Percentiles rank a stretch among this genome's conserved stretches.
phyloP scores from a whole-genome alignment of 2,113 vertebrate species.

The Sphaerodactylus townsendi region DNA sequence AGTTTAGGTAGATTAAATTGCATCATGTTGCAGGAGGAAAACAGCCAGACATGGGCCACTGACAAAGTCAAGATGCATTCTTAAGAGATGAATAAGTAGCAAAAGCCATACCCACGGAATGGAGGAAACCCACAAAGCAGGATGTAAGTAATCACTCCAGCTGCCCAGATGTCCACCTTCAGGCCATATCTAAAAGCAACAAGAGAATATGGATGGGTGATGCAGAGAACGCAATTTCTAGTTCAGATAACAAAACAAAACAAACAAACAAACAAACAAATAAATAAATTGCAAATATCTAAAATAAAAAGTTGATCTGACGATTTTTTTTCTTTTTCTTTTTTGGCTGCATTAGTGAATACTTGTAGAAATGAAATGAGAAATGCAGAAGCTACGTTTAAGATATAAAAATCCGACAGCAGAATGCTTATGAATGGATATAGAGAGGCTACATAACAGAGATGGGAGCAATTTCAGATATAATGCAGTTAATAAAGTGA shows the following conservation, averaged over 20 bases:
- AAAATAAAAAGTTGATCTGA: slow-evolving; percentile 6
- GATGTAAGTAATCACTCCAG: slow-evolving; percentile 96
- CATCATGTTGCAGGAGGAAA: not conserved
- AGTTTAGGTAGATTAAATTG: slow-evolving; percentile 26
- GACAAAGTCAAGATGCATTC: slow-evolving; percentile 28
- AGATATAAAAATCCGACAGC: not conserved
- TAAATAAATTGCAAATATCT: slow-evolving; percentile 4
- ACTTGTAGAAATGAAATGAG: not conserved
- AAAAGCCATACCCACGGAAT: slow-evolving; percentile 87
- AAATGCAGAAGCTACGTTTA: not conserved
- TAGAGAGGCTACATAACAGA: not conserved
- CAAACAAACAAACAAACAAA: slow-evolving; percentile 5
- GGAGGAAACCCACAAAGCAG: slow-evolving; percentile 97
- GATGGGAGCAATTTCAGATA: not conserved
- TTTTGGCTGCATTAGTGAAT: not conserved
- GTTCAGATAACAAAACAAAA: not conserved
- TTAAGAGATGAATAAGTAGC: slow-evolving; percentile 42
- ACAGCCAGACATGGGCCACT: slow-evolving; percentile 8
- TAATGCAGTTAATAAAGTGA: not conserved
- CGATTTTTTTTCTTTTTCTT: not conserved
- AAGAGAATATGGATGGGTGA: slow-evolving; percentile 54
- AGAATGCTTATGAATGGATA: not conserved
- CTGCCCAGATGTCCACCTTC: slow-evolving; percentile 98
- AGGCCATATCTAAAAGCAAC: slow-evolving; percentile 87
- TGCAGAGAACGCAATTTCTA: not conserved